These are phyloP conservation scores for Neopelma chrysocephalum DNA, from an alignment of 2,797 vertebrate species.

Conservation along the genomic window DNA sequence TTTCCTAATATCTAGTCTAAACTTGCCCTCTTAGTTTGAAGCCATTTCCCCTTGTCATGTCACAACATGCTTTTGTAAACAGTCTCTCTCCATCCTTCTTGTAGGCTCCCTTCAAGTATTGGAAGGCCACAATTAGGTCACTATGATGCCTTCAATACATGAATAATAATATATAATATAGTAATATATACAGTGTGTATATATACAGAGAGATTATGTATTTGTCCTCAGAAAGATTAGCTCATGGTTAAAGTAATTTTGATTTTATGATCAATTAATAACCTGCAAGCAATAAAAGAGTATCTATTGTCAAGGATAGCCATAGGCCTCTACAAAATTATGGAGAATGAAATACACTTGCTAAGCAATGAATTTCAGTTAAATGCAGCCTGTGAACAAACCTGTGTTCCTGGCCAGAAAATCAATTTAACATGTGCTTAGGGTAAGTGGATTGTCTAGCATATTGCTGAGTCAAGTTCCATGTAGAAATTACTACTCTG, in stretches of 20 bases:
- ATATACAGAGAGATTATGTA: not conserved
- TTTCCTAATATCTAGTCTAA: not conserved
- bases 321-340: not conserved
- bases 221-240: not conserved
- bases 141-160: not conserved
- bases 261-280: not conserved
- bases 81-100: not conserved
- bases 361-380: not conserved
- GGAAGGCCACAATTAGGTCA: not conserved
- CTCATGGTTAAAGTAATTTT: not conserved
- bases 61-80: not conserved
- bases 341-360: not conserved
- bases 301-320: not conserved
- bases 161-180: not conserved
- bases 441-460: not conserved
- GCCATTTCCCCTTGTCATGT: not conserved
- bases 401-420: not conserved
- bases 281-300: not conserved
- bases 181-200: accelerated
- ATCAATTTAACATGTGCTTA: not conserved
- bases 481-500: not conserved
- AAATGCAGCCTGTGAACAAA: not conserved
- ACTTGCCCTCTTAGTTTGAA: not conserved
- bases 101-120: not conserved
- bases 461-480: not conserved